Percentiles rank a stretch among this genome's conserved stretches.
Evolutionary conservation across 2,888 invertebrate species (phyloP).

Genomic region (Stramonita haemastoma): DNA sequence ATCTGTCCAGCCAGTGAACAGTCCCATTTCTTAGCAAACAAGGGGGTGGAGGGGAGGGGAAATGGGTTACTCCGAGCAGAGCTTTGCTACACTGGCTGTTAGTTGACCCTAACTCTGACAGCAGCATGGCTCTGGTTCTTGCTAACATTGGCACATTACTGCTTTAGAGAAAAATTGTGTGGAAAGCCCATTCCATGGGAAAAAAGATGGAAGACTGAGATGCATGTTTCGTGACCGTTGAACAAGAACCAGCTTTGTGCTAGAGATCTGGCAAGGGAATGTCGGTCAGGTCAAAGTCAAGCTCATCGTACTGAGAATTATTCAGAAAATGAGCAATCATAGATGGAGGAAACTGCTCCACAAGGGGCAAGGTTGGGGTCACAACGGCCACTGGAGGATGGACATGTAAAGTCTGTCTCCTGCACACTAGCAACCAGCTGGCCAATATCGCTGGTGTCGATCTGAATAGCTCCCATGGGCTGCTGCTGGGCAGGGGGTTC

Average conservation of each 20-base stretch:
- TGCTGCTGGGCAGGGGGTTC: not conserved
- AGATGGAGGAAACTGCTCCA: not conserved
- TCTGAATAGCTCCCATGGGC: not conserved
- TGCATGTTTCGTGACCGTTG: not conserved
- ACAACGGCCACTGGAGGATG: not conserved
- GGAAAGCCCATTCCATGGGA: not conserved
- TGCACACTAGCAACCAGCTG: constrained; percentile 18
- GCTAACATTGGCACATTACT: too few species aligned
- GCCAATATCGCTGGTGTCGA: not conserved
- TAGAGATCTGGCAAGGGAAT: constrained; percentile 15
- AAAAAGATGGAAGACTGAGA: not conserved
- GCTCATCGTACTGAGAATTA: not conserved
- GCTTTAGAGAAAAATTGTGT: not conserved
- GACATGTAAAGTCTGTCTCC: not conserved
- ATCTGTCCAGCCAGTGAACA: too few species aligned
- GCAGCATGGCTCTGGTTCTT: too few species aligned
- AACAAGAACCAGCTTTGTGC: not conserved
- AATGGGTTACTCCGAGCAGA: too few species aligned
- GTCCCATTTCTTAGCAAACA: too few species aligned
- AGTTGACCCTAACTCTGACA: too few species aligned
- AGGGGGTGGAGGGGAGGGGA: too few species aligned
- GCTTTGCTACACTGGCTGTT: too few species aligned
- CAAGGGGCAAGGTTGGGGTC: not conserved
- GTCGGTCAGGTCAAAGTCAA: constrained; percentile 28
- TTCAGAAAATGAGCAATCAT: not conserved